Conservation (phyloP, 2,113 vertebrate genomes). For the Caranx ignobilis region DNA sequence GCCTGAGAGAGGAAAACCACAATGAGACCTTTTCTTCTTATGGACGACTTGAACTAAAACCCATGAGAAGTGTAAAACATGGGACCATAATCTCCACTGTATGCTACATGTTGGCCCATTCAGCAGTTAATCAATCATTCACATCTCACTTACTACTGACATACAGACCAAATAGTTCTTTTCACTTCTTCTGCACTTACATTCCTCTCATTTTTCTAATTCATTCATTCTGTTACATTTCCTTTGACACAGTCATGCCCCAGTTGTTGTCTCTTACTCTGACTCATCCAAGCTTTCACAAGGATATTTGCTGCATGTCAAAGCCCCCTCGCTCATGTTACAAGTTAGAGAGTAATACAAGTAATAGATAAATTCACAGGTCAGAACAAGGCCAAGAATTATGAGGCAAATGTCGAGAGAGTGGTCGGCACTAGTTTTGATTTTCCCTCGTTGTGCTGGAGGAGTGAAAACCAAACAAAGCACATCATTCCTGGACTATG, state of each 20-base stretch:
- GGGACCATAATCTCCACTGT: too few relatives aligned
- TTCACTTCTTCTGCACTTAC: too few relatives aligned
- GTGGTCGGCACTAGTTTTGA: neutral
- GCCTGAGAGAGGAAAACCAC: too few relatives aligned
- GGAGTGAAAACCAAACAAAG: constrained; percentile 43
- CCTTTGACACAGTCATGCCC: neutral
- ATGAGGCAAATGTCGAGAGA: constrained; percentile 1
- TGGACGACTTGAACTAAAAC: too few relatives aligned
- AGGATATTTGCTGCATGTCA: neutral
- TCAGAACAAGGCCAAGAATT: constrained; percentile 40
- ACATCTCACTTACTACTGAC: too few relatives aligned
- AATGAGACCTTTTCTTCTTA: too few relatives aligned
- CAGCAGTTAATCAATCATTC: too few relatives aligned
- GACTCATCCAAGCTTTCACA: neutral
- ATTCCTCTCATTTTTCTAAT: too few relatives aligned
- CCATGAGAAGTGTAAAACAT: too few relatives aligned
- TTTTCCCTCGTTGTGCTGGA: constrained; percentile 21
- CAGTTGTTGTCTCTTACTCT: neutral
- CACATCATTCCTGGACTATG: constrained; percentile 18
- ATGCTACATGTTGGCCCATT: neutral
- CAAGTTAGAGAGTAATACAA: constrained; percentile 4
- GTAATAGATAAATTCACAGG: neutral
- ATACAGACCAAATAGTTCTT: too few relatives aligned
- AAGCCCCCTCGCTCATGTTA: constrained; percentile 3
- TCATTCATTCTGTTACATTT: neutral